Evolutionary conservation across 2,797 vertebrate species (phyloP).

Genomic region (Silurus aristotelis): DNA sequence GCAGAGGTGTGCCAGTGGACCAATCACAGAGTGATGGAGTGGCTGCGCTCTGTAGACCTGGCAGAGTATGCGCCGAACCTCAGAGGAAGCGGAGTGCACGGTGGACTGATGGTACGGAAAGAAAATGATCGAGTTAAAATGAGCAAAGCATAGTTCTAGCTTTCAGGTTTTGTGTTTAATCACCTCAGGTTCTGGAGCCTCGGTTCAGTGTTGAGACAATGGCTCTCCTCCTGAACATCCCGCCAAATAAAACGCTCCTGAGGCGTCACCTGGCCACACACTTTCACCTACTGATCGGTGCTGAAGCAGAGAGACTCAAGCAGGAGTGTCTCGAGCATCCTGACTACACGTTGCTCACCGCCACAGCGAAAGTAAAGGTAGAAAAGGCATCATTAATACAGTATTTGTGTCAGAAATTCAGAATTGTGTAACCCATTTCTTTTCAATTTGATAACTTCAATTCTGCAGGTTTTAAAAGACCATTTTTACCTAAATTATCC

Average conservation of each 20-base stretch:
- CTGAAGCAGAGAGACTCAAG: slow-evolving; percentile 87
- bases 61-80: slow-evolving; percentile 94
- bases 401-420: background rate
- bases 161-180: background rate
- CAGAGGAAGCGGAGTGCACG: slow-evolving; percentile 91
- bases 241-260: slow-evolving; percentile 91
- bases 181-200: slow-evolving; percentile 88
- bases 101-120: slow-evolving; percentile 87
- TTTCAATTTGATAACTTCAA: background rate
- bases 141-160: background rate
- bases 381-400: background rate
- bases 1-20: slow-evolving; percentile 91
- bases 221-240: slow-evolving; percentile 94
- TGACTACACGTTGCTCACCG: slow-evolving; percentile 86
- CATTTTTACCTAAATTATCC: background rate
- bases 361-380: slow-evolving; percentile 94
- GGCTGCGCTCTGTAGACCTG: slow-evolving; percentile 91
- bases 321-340: slow-evolving; percentile 89
- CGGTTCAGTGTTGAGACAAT: slow-evolving; percentile 96
- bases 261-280: slow-evolving; percentile 93
- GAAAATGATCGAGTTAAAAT: background rate
- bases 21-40: slow-evolving; percentile 96
- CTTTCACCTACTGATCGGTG: slow-evolving; percentile 91
- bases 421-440: background rate
- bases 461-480: background rate